Conservation (phyloP, 2,797 vertebrate species). For the Gambelia wislizenii region DNA sequence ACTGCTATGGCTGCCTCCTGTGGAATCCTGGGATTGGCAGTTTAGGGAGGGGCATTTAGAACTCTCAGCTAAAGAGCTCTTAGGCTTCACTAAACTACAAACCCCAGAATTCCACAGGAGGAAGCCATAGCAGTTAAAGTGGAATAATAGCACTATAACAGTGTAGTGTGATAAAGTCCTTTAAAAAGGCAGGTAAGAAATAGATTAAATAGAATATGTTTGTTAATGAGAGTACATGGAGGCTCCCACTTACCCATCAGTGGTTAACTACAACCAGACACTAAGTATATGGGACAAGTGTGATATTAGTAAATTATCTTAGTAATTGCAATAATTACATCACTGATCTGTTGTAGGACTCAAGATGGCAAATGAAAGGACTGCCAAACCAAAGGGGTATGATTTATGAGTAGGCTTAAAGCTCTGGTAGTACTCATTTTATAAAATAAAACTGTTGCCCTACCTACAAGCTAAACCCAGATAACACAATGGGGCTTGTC, state of each 20-base stretch:
- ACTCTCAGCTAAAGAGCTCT: too few relatives aligned
- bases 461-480: too few relatives aligned
- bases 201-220: background rate
- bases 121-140: too few relatives aligned
- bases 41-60: too few relatives aligned
- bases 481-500: background rate
- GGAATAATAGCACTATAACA: too few relatives aligned
- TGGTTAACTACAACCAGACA: background rate
- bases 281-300: background rate
- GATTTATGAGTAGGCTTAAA: background rate
- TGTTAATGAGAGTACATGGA: background rate
- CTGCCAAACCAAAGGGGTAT: background rate
- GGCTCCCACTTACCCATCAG: background rate
- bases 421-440: background rate
- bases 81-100: too few relatives aligned
- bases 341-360: background rate
- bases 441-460: background rate
- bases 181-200: background rate
- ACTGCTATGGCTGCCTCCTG: too few relatives aligned
- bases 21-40: too few relatives aligned
- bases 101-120: too few relatives aligned
- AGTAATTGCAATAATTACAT: background rate
- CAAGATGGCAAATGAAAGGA: background rate
- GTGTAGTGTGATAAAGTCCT: too few relatives aligned
- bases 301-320: background rate